Evolutionary conservation across 2,888 invertebrate genomes (phyloP).

Genomic region (Protodeltote pygarga): DNA sequence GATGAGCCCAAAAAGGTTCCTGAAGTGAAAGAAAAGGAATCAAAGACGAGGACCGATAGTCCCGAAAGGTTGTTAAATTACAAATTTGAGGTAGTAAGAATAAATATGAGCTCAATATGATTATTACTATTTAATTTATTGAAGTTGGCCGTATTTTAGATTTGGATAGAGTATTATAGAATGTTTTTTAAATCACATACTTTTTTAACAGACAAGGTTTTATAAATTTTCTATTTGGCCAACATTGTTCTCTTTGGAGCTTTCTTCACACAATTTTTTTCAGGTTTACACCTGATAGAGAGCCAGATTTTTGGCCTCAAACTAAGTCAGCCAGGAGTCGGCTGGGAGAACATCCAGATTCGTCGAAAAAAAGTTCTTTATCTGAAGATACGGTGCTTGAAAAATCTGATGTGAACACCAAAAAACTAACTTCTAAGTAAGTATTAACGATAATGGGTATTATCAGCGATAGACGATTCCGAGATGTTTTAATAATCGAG

Average conservation of each 20-base stretch:
- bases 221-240: background rate
- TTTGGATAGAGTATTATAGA: slow-evolving; percentile 12
- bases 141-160: slow-evolving; percentile 24
- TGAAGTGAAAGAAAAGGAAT: slow-evolving; percentile 60
- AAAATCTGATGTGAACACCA: slow-evolving; percentile 57
- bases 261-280: slow-evolving; percentile 41
- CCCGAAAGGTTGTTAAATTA: slow-evolving; percentile 79
- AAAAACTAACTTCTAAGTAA: slow-evolving; percentile 71
- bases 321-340: slow-evolving; percentile 67
- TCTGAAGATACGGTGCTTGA: slow-evolving; percentile 59
- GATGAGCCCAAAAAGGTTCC: slow-evolving; percentile 59
- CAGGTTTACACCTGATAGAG: slow-evolving; percentile 79
- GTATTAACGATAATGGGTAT: slow-evolving; percentile 2
- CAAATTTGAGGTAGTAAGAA: slow-evolving; percentile 71
- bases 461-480: too few relatives aligned
- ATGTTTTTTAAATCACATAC: background rate
- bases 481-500: too few relatives aligned
- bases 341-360: slow-evolving; percentile 55
- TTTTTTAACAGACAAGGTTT: background rate
- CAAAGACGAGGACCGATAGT: slow-evolving; percentile 60
- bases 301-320: slow-evolving; percentile 59
- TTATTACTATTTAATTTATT: slow-evolving; percentile 31
- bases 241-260: background rate
- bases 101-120: slow-evolving; percentile 42
- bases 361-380: slow-evolving; percentile 52